These are phyloP conservation scores for Cryptoblepharus egeriae DNA, from an alignment of 2,797 vertebrate species.

Conservation along the genomic window DNA sequence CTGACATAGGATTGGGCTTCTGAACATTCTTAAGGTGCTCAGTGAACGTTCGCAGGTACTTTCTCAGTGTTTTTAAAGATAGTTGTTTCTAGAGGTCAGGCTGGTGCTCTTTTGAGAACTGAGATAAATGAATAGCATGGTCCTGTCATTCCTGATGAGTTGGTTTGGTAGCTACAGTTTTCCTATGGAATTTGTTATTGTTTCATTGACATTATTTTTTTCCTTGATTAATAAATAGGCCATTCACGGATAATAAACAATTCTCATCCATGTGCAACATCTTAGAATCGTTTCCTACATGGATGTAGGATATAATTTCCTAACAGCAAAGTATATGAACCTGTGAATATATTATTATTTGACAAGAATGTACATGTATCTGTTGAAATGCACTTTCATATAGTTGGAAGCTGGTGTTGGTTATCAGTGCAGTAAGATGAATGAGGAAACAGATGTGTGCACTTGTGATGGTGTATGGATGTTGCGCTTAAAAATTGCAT, in stretches of 20 bases:
- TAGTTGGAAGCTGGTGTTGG: not conserved
- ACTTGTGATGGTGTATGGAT: not conserved
- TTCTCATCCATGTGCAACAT: not conserved
- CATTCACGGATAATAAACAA: accelerated
- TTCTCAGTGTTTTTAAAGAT: slow-evolving; percentile 7
- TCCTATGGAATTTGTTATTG: not conserved
- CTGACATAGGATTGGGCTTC: too few relatives aligned
- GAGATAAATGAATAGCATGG: not conserved
- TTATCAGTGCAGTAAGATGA: not conserved
- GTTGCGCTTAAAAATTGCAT: not conserved
- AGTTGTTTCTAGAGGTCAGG: not conserved
- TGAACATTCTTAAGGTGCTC: not conserved
- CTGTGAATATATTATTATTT: not conserved
- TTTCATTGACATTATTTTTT: not conserved
- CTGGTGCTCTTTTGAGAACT: not conserved
- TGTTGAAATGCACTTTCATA: not conserved
- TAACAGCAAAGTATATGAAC: not conserved
- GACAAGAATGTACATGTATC: not conserved
- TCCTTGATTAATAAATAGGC: not conserved
- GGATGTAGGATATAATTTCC: not conserved
- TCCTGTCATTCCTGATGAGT: not conserved
- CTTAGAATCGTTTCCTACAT: not conserved
- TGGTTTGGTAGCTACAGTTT: not conserved
- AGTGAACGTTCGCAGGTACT: accelerated
- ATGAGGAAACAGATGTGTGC: not conserved